Conservation (phyloP, 1,140 invertebrate genomes). For the Archivesica marissinica region DNA sequence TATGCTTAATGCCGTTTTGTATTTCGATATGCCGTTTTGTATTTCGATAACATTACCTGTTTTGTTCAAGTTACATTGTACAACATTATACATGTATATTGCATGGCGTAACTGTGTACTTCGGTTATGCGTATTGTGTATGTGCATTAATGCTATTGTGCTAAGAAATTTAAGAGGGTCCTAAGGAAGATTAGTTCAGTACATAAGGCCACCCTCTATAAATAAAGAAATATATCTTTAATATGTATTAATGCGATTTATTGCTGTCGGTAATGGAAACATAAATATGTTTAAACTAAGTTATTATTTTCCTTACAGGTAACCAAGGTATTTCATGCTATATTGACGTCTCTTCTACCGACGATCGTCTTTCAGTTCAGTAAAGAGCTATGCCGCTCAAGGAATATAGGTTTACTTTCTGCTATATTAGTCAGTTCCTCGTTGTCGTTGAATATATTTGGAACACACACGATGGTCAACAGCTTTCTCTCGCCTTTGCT, state of each 20-base stretch:
- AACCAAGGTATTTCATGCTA: conserved; percentile 71
- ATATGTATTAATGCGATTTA: background rate
- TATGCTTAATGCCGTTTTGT: too few relatives aligned
- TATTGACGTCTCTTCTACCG: conserved; percentile 74
- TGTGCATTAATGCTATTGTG: too few relatives aligned
- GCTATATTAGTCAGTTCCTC: conserved; percentile 75
- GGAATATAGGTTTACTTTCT: conserved; percentile 68
- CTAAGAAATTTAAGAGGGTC: too few relatives aligned
- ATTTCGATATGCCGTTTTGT: too few relatives aligned
- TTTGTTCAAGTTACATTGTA: too few relatives aligned
- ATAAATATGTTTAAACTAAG: background rate
- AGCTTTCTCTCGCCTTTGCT: conserved; percentile 77
- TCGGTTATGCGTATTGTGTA: too few relatives aligned
- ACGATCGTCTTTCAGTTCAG: conserved; percentile 69
- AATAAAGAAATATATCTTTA: background rate
- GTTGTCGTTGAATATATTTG: conserved; percentile 73
- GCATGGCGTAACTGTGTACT: too few relatives aligned
- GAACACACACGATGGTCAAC: conserved; percentile 78
- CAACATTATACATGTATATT: too few relatives aligned
- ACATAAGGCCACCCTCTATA: background rate
- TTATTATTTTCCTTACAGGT: conserved; percentile 67
- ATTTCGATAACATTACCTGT: too few relatives aligned
- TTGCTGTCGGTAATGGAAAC: background rate
- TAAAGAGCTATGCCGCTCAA: conserved; percentile 56
- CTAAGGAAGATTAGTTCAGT: too few relatives aligned